These are phyloP conservation scores for Centrocercus urophasianus DNA, from an alignment of 2,113 vertebrate genomes.

Conservation along the genomic window DNA sequence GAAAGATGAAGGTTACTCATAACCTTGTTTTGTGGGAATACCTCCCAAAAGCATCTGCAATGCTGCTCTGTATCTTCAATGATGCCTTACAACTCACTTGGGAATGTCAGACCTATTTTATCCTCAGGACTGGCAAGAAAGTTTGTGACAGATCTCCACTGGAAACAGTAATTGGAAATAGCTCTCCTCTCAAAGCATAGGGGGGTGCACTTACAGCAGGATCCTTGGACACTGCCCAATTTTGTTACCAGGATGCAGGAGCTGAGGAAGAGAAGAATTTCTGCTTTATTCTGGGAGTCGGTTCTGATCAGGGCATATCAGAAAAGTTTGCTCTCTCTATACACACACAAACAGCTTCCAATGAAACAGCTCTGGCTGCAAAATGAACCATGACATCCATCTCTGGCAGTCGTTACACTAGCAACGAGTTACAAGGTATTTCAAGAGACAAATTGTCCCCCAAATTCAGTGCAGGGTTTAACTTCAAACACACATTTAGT, in stretches of 20 bases:
- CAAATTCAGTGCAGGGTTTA: neutral
- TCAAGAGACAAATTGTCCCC: neutral
- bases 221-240: no score
- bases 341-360: neutral
- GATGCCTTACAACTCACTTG: neutral
- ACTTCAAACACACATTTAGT: neutral
- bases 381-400: accelerated
- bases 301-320: neutral
- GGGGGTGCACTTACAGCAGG: neutral
- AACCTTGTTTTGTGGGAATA: neutral
- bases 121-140: neutral
- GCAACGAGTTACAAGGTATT: neutral
- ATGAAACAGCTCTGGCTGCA: neutral
- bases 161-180: neutral
- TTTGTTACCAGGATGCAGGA: neutral
- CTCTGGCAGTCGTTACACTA: neutral
- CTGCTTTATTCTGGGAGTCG: neutral
- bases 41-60: neutral
- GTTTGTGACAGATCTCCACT: neutral
- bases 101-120: neutral
- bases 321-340: neutral
- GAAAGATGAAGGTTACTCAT: neutral
- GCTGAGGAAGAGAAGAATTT: neutral
- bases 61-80: neutral
- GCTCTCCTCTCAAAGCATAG: accelerated